Base-by-base conservation (phyloP, 1,140 invertebrate species). In the Bombyx mandarina region DNA sequence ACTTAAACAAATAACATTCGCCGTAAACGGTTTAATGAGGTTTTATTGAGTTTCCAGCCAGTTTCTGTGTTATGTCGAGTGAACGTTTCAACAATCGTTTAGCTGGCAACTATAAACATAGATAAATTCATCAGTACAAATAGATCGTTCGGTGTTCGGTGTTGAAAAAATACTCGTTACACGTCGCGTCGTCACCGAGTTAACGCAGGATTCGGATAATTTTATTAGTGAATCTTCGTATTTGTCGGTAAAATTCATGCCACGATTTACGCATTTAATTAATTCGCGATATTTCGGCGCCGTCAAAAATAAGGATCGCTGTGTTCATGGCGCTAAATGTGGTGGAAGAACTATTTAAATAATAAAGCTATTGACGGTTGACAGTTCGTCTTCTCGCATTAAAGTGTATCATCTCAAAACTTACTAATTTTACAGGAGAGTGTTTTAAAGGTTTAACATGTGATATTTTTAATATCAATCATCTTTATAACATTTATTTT, bases 1-100 rank as follows among this genome's bases (percentile, higher is more conserved):
- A 79, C 76, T 81, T 79, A 65, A 65, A 65, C 61, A 65, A 65
- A 65, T 65, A 65, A 53, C 47, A 65, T 52, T 56, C 59, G 59
- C 54, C 45, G 53, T 57, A 54, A 65, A 56, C 54, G 57, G 12
- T 65, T 59, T 47, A 45, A 65, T 54, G 44, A 18, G 54, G 58
- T 61, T 65, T 65, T 65, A 65, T 65, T 65, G 57, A 61, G 63
- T 61, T 64, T 60, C 62, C 62, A 61, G 59, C 55, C 51, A 53
- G 12, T 18, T 56, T 61, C 58, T 58, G 55, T 57, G 69, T 69
- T 71, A 65, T 71, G 66, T 67, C 59, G 65, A 65, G 52, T 61
- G 56, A 61, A 65, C 55, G 58, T 55, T 65, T 68, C 61, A 66
- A 70, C 45, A 52, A 50, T 55, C 61, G 62, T 66, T 73, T 61